A percentile compares a stretch with the other conserved stretches of the same genome.
phyloP scores from a whole-genome alignment of 2,797 vertebrate genomes.

The Lepilemur ruficaudatus region DNA sequence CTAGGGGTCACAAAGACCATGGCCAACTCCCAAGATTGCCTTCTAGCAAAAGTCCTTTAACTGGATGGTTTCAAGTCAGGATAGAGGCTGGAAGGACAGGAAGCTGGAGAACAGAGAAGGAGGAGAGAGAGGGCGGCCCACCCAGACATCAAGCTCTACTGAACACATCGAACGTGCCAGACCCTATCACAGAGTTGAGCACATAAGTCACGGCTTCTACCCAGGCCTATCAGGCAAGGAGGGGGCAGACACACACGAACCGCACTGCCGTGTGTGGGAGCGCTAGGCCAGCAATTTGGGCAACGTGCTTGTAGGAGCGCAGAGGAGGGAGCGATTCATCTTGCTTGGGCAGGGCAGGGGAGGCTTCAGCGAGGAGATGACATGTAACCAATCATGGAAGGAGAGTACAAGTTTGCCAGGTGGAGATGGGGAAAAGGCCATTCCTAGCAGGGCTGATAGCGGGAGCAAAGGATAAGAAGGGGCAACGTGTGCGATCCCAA shows the following conservation, averaged over 20 bases:
- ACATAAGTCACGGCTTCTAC: not conserved
- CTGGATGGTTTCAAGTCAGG: not conserved
- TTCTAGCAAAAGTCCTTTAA: not conserved
- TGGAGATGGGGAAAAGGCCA: not conserved
- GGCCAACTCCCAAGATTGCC: not conserved
- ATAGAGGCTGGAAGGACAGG: not conserved
- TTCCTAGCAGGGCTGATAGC: not conserved
- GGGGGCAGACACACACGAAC: not conserved
- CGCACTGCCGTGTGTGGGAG: not conserved
- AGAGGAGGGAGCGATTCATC: not conserved
- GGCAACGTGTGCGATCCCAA: not conserved
- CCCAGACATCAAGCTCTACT: conserved; percentile 22
- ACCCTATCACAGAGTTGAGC: not conserved
- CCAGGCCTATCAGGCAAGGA: not conserved
- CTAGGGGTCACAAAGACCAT: not conserved
- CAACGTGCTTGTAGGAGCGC: conserved; percentile 25
- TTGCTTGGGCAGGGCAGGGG: not conserved
- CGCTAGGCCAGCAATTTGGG: not conserved
- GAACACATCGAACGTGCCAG: conserved; percentile 9
- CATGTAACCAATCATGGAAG: not conserved
- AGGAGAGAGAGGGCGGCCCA: not conserved
- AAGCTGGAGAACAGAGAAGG: not conserved
- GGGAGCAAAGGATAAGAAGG: not conserved
- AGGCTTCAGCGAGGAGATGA: not conserved
- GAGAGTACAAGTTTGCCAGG: not conserved